Conservation (phyloP, 1,140 invertebrate genomes). For the Ostrea denselamellosa region DNA sequence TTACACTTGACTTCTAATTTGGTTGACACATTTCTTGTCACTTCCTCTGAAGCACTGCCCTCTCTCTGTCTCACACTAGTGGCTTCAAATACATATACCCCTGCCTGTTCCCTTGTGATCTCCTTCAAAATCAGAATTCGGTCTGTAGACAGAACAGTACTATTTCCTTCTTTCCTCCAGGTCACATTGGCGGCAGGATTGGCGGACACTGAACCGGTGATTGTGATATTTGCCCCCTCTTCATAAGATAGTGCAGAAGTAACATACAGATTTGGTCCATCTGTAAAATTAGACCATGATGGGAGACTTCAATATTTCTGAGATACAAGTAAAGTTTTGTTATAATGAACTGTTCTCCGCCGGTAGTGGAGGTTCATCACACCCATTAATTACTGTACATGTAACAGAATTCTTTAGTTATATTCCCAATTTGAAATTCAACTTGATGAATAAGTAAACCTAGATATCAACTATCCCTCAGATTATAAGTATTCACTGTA, state of each 20-base stretch:
- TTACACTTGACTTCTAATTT: constrained; percentile 8
- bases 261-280: background rate
- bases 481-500: too few species aligned
- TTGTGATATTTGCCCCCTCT: background rate
- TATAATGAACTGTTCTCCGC: too few species aligned
- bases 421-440: too few species aligned
- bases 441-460: too few species aligned
- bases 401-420: too few species aligned
- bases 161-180: background rate
- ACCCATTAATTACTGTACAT: too few species aligned
- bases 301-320: background rate
- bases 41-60: background rate
- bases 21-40: background rate
- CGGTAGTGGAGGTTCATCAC: too few species aligned
- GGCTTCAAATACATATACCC: background rate
- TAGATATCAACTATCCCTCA: too few species aligned
- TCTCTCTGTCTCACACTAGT: background rate
- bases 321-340: background rate
- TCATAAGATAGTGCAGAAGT: background rate
- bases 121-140: background rate
- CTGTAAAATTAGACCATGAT: background rate
- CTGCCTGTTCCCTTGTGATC: background rate
- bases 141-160: background rate
- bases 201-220: background rate
- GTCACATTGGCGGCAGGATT: background rate